These are phyloP conservation scores for Hesperophylax magnus DNA, from an alignment of 1,140 invertebrate genomes.

Conservation along the genomic window DNA sequence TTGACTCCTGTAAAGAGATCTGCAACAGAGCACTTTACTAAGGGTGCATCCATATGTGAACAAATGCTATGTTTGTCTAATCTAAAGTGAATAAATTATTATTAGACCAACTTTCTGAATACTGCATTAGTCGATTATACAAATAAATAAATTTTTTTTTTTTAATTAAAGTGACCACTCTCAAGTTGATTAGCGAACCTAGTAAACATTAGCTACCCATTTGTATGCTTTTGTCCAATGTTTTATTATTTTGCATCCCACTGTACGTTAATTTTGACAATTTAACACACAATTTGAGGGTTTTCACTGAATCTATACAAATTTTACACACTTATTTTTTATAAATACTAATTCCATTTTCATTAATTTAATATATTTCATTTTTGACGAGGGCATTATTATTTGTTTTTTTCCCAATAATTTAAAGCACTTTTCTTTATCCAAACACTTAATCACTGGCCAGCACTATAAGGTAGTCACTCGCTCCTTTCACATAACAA, in stretches of 20 bases:
- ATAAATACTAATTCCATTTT: neutral
- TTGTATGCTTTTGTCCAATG: slow-evolving; percentile 18
- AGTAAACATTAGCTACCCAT: neutral
- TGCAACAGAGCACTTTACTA: too few species aligned
- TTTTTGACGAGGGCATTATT: neutral
- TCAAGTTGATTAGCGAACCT: neutral
- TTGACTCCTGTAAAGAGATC: too few species aligned
- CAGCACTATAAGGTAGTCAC: slow-evolving; percentile 3
- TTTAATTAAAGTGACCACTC: neutral
- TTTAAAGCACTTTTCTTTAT: slow-evolving; percentile 21
- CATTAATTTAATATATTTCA: neutral
- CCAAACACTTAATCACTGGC: slow-evolving; percentile 5
- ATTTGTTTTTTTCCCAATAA: neutral
- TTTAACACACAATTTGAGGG: neutral
- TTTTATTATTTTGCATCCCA: slow-evolving; percentile 22
- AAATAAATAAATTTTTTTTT: neutral
- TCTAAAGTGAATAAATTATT: too few species aligned
- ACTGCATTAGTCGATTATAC: too few species aligned
- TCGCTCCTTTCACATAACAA: slow-evolving; percentile 23
- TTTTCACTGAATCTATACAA: neutral
- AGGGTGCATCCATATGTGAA: too few species aligned
- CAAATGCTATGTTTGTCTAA: too few species aligned
- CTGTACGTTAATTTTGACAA: neutral
- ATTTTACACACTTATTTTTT: neutral
- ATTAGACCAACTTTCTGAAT: too few species aligned